Base-by-base conservation (phyloP, 2,113 vertebrate species). In the Larimichthys crocea region DNA sequence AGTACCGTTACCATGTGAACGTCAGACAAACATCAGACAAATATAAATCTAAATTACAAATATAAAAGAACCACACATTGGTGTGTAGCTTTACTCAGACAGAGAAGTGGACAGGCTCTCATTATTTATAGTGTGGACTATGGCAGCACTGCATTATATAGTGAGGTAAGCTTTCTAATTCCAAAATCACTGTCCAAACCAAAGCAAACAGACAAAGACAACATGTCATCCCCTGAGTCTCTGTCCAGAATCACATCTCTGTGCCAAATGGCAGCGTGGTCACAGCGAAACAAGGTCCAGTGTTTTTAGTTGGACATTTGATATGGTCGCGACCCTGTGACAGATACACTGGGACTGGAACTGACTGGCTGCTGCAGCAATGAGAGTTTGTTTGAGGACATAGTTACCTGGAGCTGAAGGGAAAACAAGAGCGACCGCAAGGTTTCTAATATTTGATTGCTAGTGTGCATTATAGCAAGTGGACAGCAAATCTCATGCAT, bases 231-330 rank as follows among this genome's bases (percentile, higher is more conserved):
- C 7, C 2, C 1, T 4, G 2, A 48, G 52, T 70, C 69, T 79
- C 67, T 62, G 46, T 46, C 69, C 69, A 71, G 73, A 78, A 49
- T 87, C 83, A 68, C 74, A 57, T 77, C 56, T 76, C 67, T 61
- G 57, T 57, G 29, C 50, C 53, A 76, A 70, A 74, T 74, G 56
- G 49, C 40, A 57, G 55, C 4, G 2, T 61, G 52, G 53, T 60
- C 50, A 12, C 66, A 53, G 17, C 26, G 26, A 68, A 87, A 85
- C 82, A 78, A 69, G 48, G 56, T 79, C 67, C 67, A 77, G 80
- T 86, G 75, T 84, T 40, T 86, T 79, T 55, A 46, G 61, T 72
- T 29, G 35, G 87, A 77, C 49, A 80, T 80, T 0, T 40, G 83
- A 87, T 86, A 70, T 10, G 62, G 4, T 29, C 17, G 24, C 76